Evolutionary conservation across 2,113 vertebrate genomes (phyloP), one percentile per base, ranked within the genome.

Genomic region (Numida meleagris): DNA sequence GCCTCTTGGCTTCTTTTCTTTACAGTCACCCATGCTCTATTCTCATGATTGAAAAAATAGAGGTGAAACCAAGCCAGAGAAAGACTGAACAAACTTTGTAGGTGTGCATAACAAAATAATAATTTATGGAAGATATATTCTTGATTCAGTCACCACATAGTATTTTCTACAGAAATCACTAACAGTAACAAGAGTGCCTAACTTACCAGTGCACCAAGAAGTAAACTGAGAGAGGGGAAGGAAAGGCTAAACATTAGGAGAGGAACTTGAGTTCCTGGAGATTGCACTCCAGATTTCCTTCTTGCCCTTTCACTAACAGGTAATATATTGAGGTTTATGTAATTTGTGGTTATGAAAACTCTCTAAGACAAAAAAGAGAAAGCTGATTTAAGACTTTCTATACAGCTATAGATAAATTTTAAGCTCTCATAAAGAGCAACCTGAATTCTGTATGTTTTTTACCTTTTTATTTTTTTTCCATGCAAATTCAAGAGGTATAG

Each of bases 291-390:
- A 55, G 43, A 55, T 84, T 78, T 84, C 9, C 33, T 72, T 24
- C 21, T 55, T 94, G 24, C 59, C 33, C 2, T 83, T 83, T 61
- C 59, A 66, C 6, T 51, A 73, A 42, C 19, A 77, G 42, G 31
- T 46, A 42, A 57, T 81, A 50, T 71, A 57, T 8, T 0, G 0
- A 66, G 9, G 12, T 16, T 88, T 42, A 48, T 58, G 7, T 19
- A 62, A n/a, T 3, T 71, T 87, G 70, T 62, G 4, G 9, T 78
- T 82, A 46, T 31, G 50, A 50, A 53, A 70, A 5, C 19, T 25
- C 3, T 16, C 31, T 25, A n/a, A 82, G 11, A 75, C 1, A 10
- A 62, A 82, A 78, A 62, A 43, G 5, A 31, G 8, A 63, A 72
- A 68, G 18, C 15, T 65, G 29, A 6, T 27, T 82, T 86, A n/a